Evolutionary conservation across 1,140 invertebrate genomes (phyloP), one percentile per base, ranked within the genome.

Genomic region (Trichomalopsis sarcophagae): DNA sequence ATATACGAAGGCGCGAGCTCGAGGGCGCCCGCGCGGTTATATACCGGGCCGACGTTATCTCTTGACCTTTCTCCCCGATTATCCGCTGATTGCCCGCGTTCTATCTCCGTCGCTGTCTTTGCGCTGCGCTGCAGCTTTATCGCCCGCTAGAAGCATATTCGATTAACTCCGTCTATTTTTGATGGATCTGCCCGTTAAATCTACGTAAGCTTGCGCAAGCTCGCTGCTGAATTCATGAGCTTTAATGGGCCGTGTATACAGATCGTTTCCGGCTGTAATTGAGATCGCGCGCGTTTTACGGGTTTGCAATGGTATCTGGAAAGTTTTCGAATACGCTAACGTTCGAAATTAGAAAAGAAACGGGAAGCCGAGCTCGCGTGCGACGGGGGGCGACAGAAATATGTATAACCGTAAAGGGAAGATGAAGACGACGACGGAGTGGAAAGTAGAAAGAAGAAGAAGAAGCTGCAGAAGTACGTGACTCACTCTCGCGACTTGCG

Each of bases 1-100:
- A 17, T 77, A 77, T 27, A 50, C 33, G 33, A 77, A 50, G 14
- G 44, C 36, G 30, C 33, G 33, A 36, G 33, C 73, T 75, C 73
- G 73, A 75, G 73, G 73, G 13, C 73, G 6, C 36, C 3, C 13
- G 40, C 36, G 17, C 13, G 40, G 14, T 62, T 21, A 62, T 62
- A 62, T 62, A 62, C 55, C 0, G 17, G 4, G 17, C 69, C 10
- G 21, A 23, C 23, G 10, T 77, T 77, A 77, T 77, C 75, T 77
- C 44, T 23, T 30, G 75, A 77, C 44, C 75, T 77, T 77, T 75
- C 30, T 36, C 33, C 21, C 33, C 73, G 73, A 75, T 75, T 40
- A 75, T 40, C 36, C 73, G 21, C 36, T 40, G 73, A 75, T 75
- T 36, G 33, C 21, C 73, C 27, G 27, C 27, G 5, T 55, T 17